Conservation (phyloP, 2,113 vertebrate species). For the Tiliqua scincoides region DNA sequence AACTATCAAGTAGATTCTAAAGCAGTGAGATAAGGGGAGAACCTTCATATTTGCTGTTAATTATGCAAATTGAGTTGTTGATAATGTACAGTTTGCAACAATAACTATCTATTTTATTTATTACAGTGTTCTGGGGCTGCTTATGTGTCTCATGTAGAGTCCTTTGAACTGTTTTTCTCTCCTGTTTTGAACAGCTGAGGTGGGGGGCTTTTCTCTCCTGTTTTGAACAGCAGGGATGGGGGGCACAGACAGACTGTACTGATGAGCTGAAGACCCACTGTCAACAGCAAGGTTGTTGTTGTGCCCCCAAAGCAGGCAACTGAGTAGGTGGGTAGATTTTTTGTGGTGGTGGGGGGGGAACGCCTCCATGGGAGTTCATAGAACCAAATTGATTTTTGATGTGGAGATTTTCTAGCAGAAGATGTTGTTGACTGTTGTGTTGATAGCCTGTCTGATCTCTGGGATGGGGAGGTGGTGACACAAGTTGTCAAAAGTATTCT, state of each 20-base stretch:
- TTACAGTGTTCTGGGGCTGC: background rate
- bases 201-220: background rate
- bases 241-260: background rate
- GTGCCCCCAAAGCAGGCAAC: too few species aligned
- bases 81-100: background rate
- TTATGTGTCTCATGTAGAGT: background rate
- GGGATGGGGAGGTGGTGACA: too few species aligned
- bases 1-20: background rate
- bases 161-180: background rate
- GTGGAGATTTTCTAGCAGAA: too few species aligned
- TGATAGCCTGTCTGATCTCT: too few species aligned
- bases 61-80: background rate
- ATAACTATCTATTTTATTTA: background rate
- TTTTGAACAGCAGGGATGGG: background rate
- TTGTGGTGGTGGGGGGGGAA: too few species aligned
- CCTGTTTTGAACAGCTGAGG: background rate
- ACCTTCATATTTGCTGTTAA: background rate
- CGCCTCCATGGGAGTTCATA: too few species aligned
- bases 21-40: background rate
- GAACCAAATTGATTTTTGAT: too few species aligned
- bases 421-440: too few species aligned
- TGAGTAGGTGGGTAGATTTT: too few species aligned
- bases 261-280: too few species aligned
- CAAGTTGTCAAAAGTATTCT: too few species aligned
- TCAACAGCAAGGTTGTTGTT: too few species aligned